Evolutionary conservation across 2,888 invertebrate genomes (phyloP).

Genomic region (Callyntrura guangdongensis): DNA sequence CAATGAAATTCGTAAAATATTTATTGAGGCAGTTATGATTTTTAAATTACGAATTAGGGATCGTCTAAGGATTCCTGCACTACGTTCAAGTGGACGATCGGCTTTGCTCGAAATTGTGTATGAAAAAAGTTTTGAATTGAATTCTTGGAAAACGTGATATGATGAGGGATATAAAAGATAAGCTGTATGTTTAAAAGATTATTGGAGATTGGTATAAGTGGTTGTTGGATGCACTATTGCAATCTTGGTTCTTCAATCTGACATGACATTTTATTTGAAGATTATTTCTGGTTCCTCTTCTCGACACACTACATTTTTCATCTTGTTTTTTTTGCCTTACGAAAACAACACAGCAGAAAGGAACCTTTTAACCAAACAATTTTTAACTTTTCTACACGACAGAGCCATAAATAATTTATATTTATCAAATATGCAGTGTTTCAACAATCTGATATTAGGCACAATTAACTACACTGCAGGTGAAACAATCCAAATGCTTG

Average conservation of each 20-base stretch:
- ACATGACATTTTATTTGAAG: conserved; percentile 27
- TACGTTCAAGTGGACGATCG: neutral
- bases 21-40: conserved; percentile 6
- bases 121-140: neutral
- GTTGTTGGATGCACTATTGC: neutral
- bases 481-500: neutral
- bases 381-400: conserved; percentile 11
- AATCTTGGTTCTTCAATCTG: conserved; percentile 20
- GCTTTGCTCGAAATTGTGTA: neutral
- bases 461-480: conserved; percentile 28
- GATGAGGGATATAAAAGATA: conserved; percentile 19
- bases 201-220: neutral
- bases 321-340: neutral
- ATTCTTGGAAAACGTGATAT: conserved; percentile 17
- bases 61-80: neutral
- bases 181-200: conserved; percentile 29
- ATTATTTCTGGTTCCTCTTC: conserved; percentile 46
- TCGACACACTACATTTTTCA: conserved; percentile 20
- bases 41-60: conserved; percentile 13
- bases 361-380: neutral
- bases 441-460: conserved; percentile 21
- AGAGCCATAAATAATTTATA: conserved; percentile 34
- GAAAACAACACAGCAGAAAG: neutral
- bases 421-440: conserved; percentile 7
- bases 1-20: neutral